Conservation (phyloP, 2,888 invertebrate species). For the Apodemia hepburni region DNA sequence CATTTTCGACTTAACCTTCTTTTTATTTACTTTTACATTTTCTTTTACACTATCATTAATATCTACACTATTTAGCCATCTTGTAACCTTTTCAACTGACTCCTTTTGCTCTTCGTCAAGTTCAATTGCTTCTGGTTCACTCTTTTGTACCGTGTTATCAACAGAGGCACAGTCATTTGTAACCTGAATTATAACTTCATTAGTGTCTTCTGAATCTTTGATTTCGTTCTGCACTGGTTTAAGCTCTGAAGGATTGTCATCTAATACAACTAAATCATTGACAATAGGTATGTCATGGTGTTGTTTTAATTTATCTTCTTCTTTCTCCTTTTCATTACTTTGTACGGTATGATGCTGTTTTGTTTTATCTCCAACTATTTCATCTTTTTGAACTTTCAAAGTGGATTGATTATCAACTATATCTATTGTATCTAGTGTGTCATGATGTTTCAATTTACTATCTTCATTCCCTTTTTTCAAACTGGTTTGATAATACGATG, state of each 20-base stretch:
- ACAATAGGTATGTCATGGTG: neutral
- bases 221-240: neutral
- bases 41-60: neutral
- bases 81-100: slow-evolving; percentile 5
- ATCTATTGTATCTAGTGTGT: neutral
- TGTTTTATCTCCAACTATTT: neutral
- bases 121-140: neutral
- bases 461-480: neutral
- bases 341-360: neutral
- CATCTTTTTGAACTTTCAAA: neutral
- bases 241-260: neutral
- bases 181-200: neutral
- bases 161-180: neutral
- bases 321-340: neutral
- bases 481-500: slow-evolving; percentile 3
- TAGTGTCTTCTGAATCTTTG: neutral
- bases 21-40: neutral
- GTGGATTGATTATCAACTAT: neutral
- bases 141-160: neutral
- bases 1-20: neutral
- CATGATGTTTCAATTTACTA: neutral
- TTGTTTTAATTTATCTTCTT: neutral
- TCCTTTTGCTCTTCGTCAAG: neutral
- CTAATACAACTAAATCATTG: slow-evolving; percentile 2
- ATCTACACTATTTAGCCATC: slow-evolving; percentile 1